A percentile compares a stretch with the other conserved stretches of the same genome.
Evolutionary conservation across 2,888 invertebrate species (phyloP).

Genomic region (Luperina nickerlii): DNA sequence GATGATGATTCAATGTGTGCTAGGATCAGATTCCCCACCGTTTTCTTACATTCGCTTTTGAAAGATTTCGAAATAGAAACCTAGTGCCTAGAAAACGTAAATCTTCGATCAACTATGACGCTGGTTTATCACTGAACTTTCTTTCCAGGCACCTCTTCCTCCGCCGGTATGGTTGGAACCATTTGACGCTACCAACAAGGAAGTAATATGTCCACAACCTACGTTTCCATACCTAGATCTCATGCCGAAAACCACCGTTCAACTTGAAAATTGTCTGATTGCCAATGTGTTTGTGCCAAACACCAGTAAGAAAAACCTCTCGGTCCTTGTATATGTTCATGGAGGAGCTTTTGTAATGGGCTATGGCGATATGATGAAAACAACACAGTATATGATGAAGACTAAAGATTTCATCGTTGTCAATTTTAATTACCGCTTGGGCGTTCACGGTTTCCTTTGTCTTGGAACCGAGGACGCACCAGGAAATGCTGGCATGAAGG

Average conservation of each 20-base stretch:
- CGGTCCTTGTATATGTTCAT: constrained; percentile 70
- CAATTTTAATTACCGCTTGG: constrained; percentile 74
- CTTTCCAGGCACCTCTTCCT: constrained; percentile 59
- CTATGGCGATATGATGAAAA: constrained; percentile 4
- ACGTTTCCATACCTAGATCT: not conserved
- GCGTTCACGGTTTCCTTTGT: constrained; percentile 72
- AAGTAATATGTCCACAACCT: constrained; percentile 51
- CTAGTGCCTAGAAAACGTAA: too few species aligned
- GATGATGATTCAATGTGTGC: not conserved
- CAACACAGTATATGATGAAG: constrained; percentile 14
- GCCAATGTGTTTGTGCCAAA: constrained; percentile 69
- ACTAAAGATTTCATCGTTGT: constrained; percentile 41
- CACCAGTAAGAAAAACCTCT: constrained; percentile 64
- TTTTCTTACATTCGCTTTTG: not conserved
- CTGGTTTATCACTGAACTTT: not conserved
- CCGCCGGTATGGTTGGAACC: constrained; percentile 54
- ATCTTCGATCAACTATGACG: not conserved
- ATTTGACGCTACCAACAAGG: constrained; percentile 44
- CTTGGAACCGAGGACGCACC: constrained; percentile 71
- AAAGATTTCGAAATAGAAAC: constrained; percentile 3
- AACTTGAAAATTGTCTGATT: constrained; percentile 66
- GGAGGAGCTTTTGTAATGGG: constrained; percentile 65
- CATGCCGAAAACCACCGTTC: not conserved
- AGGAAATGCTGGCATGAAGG: constrained; percentile 75
- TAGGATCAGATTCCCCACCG: not conserved